Evolutionary conservation across 2,888 invertebrate species (phyloP), one percentile per base, ranked within the genome.

Genomic region (Asteroscopus sphinx): DNA sequence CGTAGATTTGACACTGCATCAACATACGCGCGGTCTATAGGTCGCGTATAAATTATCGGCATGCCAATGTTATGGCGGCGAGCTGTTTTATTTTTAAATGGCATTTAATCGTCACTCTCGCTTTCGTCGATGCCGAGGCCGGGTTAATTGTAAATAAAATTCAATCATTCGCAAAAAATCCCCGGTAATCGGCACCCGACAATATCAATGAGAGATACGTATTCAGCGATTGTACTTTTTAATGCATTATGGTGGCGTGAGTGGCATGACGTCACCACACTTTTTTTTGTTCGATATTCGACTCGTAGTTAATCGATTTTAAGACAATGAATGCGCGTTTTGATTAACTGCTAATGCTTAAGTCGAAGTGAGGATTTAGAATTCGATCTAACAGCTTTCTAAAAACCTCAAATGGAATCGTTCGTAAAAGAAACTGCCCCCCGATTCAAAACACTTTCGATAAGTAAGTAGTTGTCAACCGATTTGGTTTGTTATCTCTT

Each of bases 121-220:
- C 88, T 94, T 85, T 94, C 92, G 65, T 33, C 84, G 86, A 78
- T 79, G 83, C 83, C 87, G 89, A 85, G 87, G 87, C 85, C 87
- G 89, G 82, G 89, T 92, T 94, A 93, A 93, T 94, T 93, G 93
- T 93, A 93, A 93, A 94, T 94, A 93, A 93, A 93, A 94, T 93
- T 91, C 91, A 90, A 93, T 93, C 92, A 93, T 90, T 93, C 89
- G 92, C 88, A 91, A 93, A 93, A 93, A 94, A 91, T 83, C 80
- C 85, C 79, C 85, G 76, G 91, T 91, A 92, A 93, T 92, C 90
- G 89, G 81, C 85, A 80, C 80, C 82, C 88, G 87, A 85, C 89
- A 88, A 87, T 89, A 91, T 90, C 91, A 91, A 89, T 89, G 92
- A 90, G 89, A 85, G 86, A 85, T 86, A 77, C 83, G 81, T 75